Conservation (phyloP, 2,113 vertebrate species). For the Cepphus grylle region DNA sequence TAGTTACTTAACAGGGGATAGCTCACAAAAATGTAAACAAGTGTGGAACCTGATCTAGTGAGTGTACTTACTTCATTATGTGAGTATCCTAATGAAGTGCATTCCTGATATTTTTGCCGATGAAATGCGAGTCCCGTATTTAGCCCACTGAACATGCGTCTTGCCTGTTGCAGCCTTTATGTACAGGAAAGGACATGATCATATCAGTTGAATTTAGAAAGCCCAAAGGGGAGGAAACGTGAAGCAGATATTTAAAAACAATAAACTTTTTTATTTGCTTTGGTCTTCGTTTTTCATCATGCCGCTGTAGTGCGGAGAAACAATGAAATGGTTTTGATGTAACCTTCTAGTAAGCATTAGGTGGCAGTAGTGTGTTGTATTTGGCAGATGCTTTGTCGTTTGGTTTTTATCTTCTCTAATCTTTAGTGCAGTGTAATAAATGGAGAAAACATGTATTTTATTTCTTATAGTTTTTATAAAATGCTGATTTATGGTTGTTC, state of each 20-base stretch:
- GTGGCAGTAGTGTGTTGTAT: slow-evolving; percentile 87
- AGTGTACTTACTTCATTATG: not conserved
- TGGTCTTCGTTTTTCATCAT: not conserved
- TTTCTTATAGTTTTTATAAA: not conserved
- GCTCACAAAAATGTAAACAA: not conserved
- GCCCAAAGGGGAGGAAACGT: not conserved
- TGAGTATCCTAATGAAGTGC: not conserved
- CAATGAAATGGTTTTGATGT: not conserved
- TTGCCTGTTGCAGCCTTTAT: not conserved
- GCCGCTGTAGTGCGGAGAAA: not conserved
- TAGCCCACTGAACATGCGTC: not conserved
- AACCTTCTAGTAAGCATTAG: slow-evolving; percentile 76
- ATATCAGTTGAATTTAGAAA: not conserved
- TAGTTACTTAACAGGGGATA: not conserved
- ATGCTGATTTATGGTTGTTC: not conserved
- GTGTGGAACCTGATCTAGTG: not conserved
- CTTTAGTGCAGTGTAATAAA: not conserved
- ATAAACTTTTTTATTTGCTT: not conserved
- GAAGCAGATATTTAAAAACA: not conserved
- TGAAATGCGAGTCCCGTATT: not conserved
- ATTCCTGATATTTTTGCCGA: not conserved
- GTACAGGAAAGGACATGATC: not conserved
- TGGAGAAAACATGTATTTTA: not conserved
- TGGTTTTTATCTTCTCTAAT: not conserved
- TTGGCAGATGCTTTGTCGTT: slow-evolving; percentile 63